Base-by-base conservation (phyloP, 2,888 invertebrate species). In the Stenotaenia linearis region DNA sequence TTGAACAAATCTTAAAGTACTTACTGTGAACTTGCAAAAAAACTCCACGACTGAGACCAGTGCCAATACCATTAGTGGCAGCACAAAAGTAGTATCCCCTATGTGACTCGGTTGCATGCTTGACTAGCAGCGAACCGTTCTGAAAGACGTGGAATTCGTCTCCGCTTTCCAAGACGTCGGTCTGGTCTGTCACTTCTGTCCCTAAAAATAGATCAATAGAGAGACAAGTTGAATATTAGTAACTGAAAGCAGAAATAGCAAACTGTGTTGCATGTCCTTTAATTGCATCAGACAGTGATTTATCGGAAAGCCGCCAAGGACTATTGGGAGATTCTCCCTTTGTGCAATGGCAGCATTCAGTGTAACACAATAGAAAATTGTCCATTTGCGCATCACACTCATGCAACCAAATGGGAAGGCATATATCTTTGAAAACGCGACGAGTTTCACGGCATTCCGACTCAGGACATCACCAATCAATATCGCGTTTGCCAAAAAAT, bases 1-100 rank as follows among this genome's bases (percentile, higher is more conserved):
- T n/a, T n/a, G n/a, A n/a, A n/a, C n/a, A n/a, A n/a, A n/a, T n/a
- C n/a, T n/a, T 23, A 5, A 3, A 21, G 50, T 69, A 28, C 75
- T 75, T 78, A 80, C 81, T 80, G 21, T 81, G 81, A 28, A 81
- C 81, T 25, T 79, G 78, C 21, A 81, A 78, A 18, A 77, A 78
- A 25, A 81, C 79, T 15, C 81, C 81, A 23, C 81, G 78, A 40
- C 80, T 80, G n/a, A 81, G 78, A 15, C 79, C 81, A 18, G 77
- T 78, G 21, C 81, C 81, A 61, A 81, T 81, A 76, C 80, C 78
- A 74, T 81, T 81, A 40, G 79, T 80, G 40, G 81, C 81, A 61
- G 80, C 79, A 77, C 81, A 81, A 45, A 81, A 77, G 75, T 81
- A 81, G 40, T 81, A 81, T 25, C 81, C 81, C 18, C 80, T 35